These are phyloP conservation scores for Parauchenoglanis punctatus DNA, from an alignment of 2,797 vertebrate species.

Conservation along the genomic window DNA sequence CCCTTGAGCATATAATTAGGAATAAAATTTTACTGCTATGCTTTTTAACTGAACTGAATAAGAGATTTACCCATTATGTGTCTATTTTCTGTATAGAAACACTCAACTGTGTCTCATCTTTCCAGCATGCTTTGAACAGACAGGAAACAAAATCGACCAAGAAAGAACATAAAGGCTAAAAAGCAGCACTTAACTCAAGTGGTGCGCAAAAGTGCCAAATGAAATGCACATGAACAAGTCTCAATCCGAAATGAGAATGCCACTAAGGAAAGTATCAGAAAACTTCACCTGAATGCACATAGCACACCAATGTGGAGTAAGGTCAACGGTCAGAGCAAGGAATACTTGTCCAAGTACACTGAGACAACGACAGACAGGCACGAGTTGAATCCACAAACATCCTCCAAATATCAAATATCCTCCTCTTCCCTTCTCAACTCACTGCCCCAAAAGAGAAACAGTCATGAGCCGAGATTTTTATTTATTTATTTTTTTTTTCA, in stretches of 20 bases:
- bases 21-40: constrained; percentile 23
- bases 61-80: background rate
- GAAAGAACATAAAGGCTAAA: background rate
- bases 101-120: constrained; percentile 1
- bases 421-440: constrained; percentile 59
- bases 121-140: constrained; percentile 18
- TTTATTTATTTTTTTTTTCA: background rate
- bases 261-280: constrained; percentile 68
- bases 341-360: constrained; percentile 69
- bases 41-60: background rate
- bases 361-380: constrained; percentile 79
- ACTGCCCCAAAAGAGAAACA: constrained; percentile 70
- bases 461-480: constrained; percentile 70
- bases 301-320: constrained; percentile 69
- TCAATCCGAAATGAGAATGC: constrained; percentile 54
- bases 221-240: constrained; percentile 34
- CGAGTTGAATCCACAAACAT: constrained; percentile 74
- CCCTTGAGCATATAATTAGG: background rate
- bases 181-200: constrained; percentile 7
- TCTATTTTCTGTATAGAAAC: constrained; percentile 1
- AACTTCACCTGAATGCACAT: constrained; percentile 60
- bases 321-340: constrained; percentile 68
- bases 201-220: constrained; percentile 42
- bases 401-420: background rate
- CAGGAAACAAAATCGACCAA: constrained; percentile 15